A percentile compares a stretch with the other conserved stretches of the same genome.
Evolutionary conservation across 2,888 invertebrate genomes (phyloP).

Genomic region (Cistogaster globosa): DNA sequence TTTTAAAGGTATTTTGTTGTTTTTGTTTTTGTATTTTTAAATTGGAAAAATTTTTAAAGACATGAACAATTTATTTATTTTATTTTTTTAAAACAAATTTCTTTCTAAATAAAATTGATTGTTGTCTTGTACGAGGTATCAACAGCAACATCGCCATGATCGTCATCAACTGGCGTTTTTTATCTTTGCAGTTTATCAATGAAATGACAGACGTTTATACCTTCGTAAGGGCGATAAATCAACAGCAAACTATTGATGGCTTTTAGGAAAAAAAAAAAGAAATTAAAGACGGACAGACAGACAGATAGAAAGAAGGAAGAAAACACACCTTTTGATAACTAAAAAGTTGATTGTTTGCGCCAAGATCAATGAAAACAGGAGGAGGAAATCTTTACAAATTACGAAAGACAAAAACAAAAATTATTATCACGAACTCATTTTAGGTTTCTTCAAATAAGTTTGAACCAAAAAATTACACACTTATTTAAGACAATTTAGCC

Average conservation of each 20-base stretch:
- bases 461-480: constrained; percentile 63
- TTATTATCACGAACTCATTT: constrained; percentile 66
- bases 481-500: constrained; percentile 68
- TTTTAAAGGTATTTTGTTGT: neutral
- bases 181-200: constrained; percentile 63
- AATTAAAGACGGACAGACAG: neutral
- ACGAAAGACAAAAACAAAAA: constrained; percentile 28
- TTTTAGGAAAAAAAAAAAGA: constrained; percentile 46
- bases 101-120: constrained; percentile 7
- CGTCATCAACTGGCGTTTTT: constrained; percentile 48
- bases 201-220: constrained; percentile 68
- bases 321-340: constrained; percentile 65
- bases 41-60: no score
- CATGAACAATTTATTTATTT: neutral
- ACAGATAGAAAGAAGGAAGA: neutral
- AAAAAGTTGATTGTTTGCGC: constrained; percentile 48
- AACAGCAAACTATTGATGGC: constrained; percentile 62
- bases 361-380: constrained; percentile 66
- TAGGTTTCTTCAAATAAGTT: constrained; percentile 43
- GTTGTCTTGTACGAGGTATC: neutral
- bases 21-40: neutral
- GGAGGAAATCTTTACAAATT: constrained; percentile 68
- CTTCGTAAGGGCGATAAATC: constrained; percentile 65
- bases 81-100: constrained; percentile 2
- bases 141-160: constrained; percentile 9